Evolutionary conservation across 2,888 invertebrate genomes (phyloP).

Genomic region (Limnephilus rhombicus): DNA sequence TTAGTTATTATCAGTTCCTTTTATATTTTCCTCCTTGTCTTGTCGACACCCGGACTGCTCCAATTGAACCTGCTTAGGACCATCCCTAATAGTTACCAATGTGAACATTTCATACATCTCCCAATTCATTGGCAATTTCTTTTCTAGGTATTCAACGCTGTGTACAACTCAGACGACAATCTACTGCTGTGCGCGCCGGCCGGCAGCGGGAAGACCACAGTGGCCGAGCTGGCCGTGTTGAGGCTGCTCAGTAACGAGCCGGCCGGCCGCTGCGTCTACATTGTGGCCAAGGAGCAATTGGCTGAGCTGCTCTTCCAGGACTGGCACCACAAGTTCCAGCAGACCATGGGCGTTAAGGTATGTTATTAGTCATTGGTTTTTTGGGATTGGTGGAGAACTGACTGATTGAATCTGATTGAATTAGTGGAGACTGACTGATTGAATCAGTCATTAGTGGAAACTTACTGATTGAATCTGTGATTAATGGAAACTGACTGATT

Average conservation of each 20-base stretch:
- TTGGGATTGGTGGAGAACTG: not conserved
- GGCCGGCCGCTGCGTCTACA: slow-evolving; percentile 93
- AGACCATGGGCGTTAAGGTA: slow-evolving; percentile 85
- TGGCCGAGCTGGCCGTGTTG: slow-evolving; percentile 97
- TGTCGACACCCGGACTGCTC: too few species aligned
- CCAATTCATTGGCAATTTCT: not conserved
- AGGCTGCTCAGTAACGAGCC: slow-evolving; percentile 87
- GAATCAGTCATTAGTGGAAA: not conserved
- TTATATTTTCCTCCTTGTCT: too few species aligned
- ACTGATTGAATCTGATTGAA: not conserved
- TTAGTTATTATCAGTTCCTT: too few species aligned
- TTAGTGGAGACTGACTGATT: not conserved
- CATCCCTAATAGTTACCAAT: too few species aligned
- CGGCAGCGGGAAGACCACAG: slow-evolving; percentile 94
- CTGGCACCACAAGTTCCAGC: slow-evolving; percentile 94
- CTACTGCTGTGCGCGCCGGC: slow-evolving; percentile 97
- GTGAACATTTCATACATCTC: not conserved
- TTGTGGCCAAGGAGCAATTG: slow-evolving; percentile 94
- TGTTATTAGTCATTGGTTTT: slow-evolving; percentile 54
- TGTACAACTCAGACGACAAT: slow-evolving; percentile 99
- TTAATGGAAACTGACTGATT: not conserved
- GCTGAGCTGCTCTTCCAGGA: slow-evolving; percentile 94
- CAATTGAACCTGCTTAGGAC: too few species aligned
- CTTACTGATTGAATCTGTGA: not conserved
- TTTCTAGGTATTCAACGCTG: slow-evolving; percentile 96